These are phyloP conservation scores for Betta splendens DNA, from an alignment of 2,797 vertebrate species.

Conservation along the genomic window DNA sequence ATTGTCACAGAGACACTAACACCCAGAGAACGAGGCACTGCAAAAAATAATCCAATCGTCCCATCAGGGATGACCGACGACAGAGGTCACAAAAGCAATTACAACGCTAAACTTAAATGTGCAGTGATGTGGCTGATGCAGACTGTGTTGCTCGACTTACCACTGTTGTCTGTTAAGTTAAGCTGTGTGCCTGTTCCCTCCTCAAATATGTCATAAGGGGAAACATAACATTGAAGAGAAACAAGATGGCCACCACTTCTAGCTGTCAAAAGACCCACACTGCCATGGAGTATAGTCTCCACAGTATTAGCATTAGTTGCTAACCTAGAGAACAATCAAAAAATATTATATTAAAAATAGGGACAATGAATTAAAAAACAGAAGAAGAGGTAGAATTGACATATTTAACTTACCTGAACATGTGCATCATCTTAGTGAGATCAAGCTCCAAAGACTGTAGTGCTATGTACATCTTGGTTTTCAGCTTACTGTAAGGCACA, in stretches of 20 bases:
- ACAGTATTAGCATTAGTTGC: constrained; percentile 93
- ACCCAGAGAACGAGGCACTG: constrained; percentile 91
- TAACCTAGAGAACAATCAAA: constrained; percentile 82
- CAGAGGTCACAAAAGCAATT: neutral
- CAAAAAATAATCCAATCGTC: constrained; percentile 15
- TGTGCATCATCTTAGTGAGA: constrained; percentile 98
- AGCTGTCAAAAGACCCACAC: constrained; percentile 92
- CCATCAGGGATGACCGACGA: neutral
- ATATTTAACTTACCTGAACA: constrained; percentile 89
- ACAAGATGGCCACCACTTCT: constrained; percentile 96
- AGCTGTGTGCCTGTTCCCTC: constrained; percentile 87
- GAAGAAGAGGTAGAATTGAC: too few relatives aligned
- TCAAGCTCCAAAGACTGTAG: constrained; percentile 97
- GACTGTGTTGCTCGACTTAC: constrained; percentile 67
- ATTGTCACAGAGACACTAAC: constrained; percentile 93
- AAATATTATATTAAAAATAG: neutral
- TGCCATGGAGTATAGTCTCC: constrained; percentile 96
- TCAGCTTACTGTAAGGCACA: constrained; percentile 87
- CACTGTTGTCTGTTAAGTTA: constrained; percentile 86
- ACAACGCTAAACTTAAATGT: neutral
- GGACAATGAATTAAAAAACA: neutral
- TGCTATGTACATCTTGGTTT: constrained; percentile 98
- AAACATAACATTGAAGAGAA: constrained; percentile 96
- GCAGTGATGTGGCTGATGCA: neutral
- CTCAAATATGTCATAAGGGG: constrained; percentile 92